Base-by-base conservation (phyloP, 2,888 invertebrate genomes). In the Antheraea assamensis region DNA sequence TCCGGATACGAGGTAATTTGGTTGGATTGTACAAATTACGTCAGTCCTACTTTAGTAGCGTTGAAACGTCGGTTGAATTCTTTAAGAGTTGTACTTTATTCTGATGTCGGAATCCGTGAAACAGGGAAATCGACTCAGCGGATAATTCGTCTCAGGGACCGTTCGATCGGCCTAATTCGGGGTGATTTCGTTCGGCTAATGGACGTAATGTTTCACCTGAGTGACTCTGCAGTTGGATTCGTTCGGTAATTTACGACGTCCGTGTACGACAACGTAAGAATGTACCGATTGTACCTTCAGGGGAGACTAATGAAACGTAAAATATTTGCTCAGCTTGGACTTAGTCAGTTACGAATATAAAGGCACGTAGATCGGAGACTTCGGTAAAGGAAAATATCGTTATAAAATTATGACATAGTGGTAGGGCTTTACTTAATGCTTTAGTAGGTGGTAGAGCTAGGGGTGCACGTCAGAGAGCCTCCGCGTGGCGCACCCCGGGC, bases 121-220 rank as follows among this genome's bases (percentile, higher is more conserved):
- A 84, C 85, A 83, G 82, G 83, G 80, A 87, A 88, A 87, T 88
- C 72, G 68, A 68, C 35, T 31, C 68, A 35, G 68, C 68, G 76
- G 86, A 87, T 88, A 88, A 91, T 91, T 89, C 87, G 87, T 88
- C 87, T 87, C 84, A 82, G 80, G 86, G 87, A 82, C 86, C 83
- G 84, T 88, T 88, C 87, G 88, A 92, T 91, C 85, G 87, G 84
- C 85, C 87, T 90, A 90, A 91, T 91, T 89, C 84, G 83, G 82
- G 74, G 75, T 85, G 87, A 87, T 87, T 86, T 68, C 68, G 35
- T 68, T 68, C 87, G 81, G 75, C 82, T 90, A 90, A 90, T 89
- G 88, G 87, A 79, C 77, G 87, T 87, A 88, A 89, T 90, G 90
- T 87, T 87, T 90, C 88, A 90, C 90, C 90, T 90, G 87, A 85